Base-by-base conservation (phyloP, 2,888 invertebrate genomes). In the Dasypolia templi region DNA sequence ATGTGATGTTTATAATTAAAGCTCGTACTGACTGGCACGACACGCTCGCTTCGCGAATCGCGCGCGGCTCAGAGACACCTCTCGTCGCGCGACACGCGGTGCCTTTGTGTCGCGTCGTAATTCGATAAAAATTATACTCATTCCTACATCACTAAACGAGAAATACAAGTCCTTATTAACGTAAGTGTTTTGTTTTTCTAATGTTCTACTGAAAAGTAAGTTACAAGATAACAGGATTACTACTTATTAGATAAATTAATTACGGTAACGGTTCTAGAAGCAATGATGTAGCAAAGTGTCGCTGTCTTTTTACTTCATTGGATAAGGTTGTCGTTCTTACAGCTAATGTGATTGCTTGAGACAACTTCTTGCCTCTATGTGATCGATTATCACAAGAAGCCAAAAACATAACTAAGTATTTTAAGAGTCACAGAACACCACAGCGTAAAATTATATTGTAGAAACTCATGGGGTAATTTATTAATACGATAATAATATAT, bases 241-340 rank as follows among this genome's bases (percentile, higher is more conserved):
- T 76, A 32, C 73, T 53, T 61, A 2, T 14, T 73, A 44, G 35
- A 74, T 61, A 69, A 62, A 44, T 56, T 51, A 55, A 77, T 77
- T 69, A 49, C 46, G 11, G 3, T 62, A 77, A 69, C 56, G 62
- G 77, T 6, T 42, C 61, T 14, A 19, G 76, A 77, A 76, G 69
- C 42, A 55, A 35, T 51, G 56, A 35, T 39, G 49, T 51, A 35
- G 26, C 5, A 26, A 39, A 75, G 42, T 42, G 68, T 44, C 44
- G 17, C 19, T 42, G 51, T 26, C 29, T 53, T 46, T 64, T 26
- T 32, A 42, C 11, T 66, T 59, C 26, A 44, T 66, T 51, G 26
- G n/a, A 44, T n/a, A n/a, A 12, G 0, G 3, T 7, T 44, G 35
- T 9, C 19, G 29, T 49, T 46, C 29, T 58, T 12, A 46, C 3